A percentile compares a stretch with the other conserved stretches of the same genome.
phyloP scores from a whole-genome alignment of 2,797 vertebrate genomes.

The Dicrostonyx torquatus region DNA sequence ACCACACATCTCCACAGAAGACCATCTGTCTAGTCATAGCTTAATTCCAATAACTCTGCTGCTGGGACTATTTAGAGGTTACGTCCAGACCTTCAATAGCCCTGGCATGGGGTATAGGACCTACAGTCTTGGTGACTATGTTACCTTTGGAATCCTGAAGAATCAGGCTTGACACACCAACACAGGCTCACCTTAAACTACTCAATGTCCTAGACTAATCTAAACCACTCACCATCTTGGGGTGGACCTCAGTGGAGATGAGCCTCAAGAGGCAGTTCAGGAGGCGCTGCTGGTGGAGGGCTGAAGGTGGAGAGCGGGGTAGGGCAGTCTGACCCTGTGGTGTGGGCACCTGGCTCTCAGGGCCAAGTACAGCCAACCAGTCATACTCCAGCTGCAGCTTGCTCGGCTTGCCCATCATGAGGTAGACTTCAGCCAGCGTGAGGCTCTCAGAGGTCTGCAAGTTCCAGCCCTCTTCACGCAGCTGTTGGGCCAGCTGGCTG shows the following conservation, averaged over 20 bases:
- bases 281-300: constrained; percentile 90
- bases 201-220: background rate
- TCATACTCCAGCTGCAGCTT: constrained; percentile 98
- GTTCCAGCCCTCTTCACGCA: constrained; percentile 96
- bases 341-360: constrained; percentile 79
- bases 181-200: background rate
- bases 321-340: constrained; percentile 69
- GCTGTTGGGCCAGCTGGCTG: constrained; percentile 89
- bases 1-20: background rate
- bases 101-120: too few species aligned
- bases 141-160: background rate
- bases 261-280: constrained; percentile 95
- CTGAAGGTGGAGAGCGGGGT: constrained; percentile 72
- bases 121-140: background rate
- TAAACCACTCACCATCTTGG: constrained; percentile 92
- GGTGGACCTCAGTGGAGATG: constrained; percentile 96
- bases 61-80: too few species aligned
- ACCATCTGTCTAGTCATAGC: too few species aligned
- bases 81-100: background rate
- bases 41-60: background rate
- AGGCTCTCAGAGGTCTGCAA: constrained; percentile 93
- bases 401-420: constrained; percentile 98
- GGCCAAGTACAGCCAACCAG: constrained; percentile 90
- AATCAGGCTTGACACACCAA: background rate
- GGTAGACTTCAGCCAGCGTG: constrained; percentile 98